Percentiles rank a stretch among this genome's conserved stretches.
These are phyloP conservation scores for Macrostomum lignano DNA, from an alignment of 1,140 invertebrate species.

Conservation along the genomic window DNA sequence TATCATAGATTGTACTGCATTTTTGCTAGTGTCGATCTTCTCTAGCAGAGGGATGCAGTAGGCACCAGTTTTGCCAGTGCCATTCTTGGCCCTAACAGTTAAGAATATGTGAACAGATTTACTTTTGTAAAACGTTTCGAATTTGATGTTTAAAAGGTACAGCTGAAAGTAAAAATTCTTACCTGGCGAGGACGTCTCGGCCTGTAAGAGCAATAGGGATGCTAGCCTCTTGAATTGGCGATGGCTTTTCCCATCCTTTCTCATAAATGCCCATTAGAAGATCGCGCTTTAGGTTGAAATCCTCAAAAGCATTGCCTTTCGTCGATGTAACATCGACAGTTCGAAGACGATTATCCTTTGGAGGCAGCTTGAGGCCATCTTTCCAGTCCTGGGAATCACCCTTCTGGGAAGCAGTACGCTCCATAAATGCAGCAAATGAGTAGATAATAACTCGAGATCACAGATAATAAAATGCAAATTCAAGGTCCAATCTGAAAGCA, in stretches of 20 bases:
- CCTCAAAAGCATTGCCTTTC: conserved; percentile 3
- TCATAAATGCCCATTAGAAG: conserved; percentile 5
- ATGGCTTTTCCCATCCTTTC: conserved; percentile 51
- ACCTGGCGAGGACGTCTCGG: conserved; percentile 71
- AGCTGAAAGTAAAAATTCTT: too few species aligned
- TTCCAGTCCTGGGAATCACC: too few species aligned
- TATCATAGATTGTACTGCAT: conserved; percentile 40
- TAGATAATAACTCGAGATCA: too few species aligned
- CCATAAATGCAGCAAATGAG: too few species aligned
- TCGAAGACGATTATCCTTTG: conserved; percentile 2
- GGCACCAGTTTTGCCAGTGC: conserved; percentile 76
- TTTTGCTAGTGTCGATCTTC: conserved; percentile 31
- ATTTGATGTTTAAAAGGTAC: too few species aligned
- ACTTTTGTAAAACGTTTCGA: too few species aligned
- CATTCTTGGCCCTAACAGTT: conserved; percentile 65
- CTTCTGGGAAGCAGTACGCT: too few species aligned
- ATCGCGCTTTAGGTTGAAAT: conserved; percentile 5
- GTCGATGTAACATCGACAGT: conserved; percentile 6
- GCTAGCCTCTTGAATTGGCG: conserved; percentile 63
- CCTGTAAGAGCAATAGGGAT: conserved; percentile 66
- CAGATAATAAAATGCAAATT: too few species aligned
- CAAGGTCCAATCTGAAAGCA: too few species aligned
- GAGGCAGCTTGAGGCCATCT: too few species aligned
- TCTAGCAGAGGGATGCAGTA: conserved; percentile 43
- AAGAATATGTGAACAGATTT: too few species aligned